Percentiles rank a stretch among this genome's conserved stretches.
Conservation (phyloP, 2,797 vertebrate species). For the Lutjanus argentimaculatus region DNA sequence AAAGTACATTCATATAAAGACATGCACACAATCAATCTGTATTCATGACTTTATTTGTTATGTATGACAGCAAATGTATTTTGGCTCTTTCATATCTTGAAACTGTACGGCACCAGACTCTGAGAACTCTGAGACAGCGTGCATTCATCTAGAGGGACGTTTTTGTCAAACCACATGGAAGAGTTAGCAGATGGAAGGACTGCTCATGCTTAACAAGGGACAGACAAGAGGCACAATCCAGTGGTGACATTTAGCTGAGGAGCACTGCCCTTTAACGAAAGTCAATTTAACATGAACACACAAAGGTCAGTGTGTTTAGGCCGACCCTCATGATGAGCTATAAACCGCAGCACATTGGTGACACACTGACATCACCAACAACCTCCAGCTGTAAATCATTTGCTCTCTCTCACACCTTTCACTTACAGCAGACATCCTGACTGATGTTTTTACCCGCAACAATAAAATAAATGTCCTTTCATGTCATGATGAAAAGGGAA, state of each 20-base stretch:
- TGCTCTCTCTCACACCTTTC: slow-evolving; percentile 9
- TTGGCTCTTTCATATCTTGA: background rate
- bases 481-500: background rate
- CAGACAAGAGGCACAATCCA: slow-evolving; percentile 67
- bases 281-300: slow-evolving; percentile 76
- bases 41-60: slow-evolving; percentile 4
- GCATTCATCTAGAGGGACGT: slow-evolving; percentile 28
- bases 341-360: slow-evolving; percentile 34
- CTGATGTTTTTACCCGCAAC: background rate
- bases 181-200: slow-evolving; percentile 47
- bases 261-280: slow-evolving; percentile 79
- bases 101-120: background rate
- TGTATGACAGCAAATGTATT: slow-evolving; percentile 7
- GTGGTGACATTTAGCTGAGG: slow-evolving; percentile 77
- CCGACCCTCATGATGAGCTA: slow-evolving; percentile 54
- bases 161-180: slow-evolving; percentile 41
- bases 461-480: background rate
- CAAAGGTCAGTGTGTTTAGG: slow-evolving; percentile 79
- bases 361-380: slow-evolving; percentile 14
- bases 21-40: background rate
- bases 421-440: background rate
- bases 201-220: slow-evolving; percentile 61
- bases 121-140: background rate
- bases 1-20: slow-evolving; percentile 1
- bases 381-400: background rate